Evolutionary conservation across 2,888 invertebrate genomes (phyloP), one percentile per base, ranked within the genome.

Genomic region (Achlya flavicornis): DNA sequence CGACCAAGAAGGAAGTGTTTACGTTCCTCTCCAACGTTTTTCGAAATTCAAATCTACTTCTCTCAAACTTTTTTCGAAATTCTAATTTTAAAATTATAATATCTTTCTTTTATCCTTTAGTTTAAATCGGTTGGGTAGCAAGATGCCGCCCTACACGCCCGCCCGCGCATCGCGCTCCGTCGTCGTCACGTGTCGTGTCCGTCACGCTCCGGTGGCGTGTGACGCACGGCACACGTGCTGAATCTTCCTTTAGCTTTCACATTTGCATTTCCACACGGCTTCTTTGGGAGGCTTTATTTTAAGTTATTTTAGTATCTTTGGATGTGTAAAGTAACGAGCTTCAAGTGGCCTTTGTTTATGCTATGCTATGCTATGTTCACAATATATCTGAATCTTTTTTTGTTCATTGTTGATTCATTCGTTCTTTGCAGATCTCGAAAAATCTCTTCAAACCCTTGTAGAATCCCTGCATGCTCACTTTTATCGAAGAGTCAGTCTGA

Each of bases 111-210:
- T 41, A 12, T 38, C 38, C 41, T 12, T 41, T 12, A 4, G 3
- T 41, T 41, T 41, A 12, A 38, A 41, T 41, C 41, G 41, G 41
- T 46, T 46, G 3, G 19, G 7, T 10, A 19, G 53, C 53, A 19
- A 53, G n/a, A 53, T 19, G 53, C 53, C 4, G 19, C 19, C 53
- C 10, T 16, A 53, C 53, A 53, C 53, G 53, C 16, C 4, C 8
- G 3, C 10, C 19, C 16, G 48, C 16, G 12, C 12, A 48, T 48
- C 48, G 6, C 48, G n/a, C 16, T 46, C 46, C 48, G 16, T 48
- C 16, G 38, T 43, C 60, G 60, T 60, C 60, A 60, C 60, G 60
- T 43, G 60, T 60, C 33, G 38, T 43, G 60, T 60, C 33, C 43
- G 43, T 60, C 60, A 41, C 60, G 60, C 41, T 60, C 41, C 60